Percentiles rank a stretch among this genome's conserved stretches.
Conservation (phyloP, 30 jellyfish, hydroid and myxozoan genomes). For the Cassiopea xamachana region DNA sequence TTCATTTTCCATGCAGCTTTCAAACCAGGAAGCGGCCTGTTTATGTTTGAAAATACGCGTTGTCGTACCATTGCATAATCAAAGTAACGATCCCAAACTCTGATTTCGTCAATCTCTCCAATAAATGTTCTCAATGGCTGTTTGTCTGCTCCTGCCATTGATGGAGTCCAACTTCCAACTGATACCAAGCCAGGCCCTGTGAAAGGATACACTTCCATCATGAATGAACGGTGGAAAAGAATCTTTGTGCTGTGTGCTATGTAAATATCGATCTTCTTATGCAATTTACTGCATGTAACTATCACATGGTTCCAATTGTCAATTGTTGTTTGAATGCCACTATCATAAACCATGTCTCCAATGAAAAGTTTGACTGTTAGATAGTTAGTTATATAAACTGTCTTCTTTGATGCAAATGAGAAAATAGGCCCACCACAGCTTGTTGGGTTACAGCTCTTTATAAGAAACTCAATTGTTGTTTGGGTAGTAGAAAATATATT, state of each 20-base stretch:
- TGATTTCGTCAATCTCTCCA: conserved; percentile 67
- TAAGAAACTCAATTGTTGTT: conserved; percentile 44
- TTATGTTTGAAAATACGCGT: conserved; percentile 46
- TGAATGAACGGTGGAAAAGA: conserved; percentile 48
- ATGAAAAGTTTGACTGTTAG: conserved; percentile 29
- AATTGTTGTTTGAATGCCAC: conserved; percentile 27
- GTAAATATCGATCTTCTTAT: conserved; percentile 20
- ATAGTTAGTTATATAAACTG: conserved; percentile 46
- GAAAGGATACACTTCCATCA: conserved; percentile 13
- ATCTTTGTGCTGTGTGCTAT: background rate
- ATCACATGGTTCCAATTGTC: conserved; percentile 61
- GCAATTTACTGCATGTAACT: conserved; percentile 12
- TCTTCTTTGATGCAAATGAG: conserved; percentile 10
- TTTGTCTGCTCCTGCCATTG: conserved; percentile 23
- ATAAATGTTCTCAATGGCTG: conserved; percentile 31
- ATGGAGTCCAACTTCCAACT: conserved; percentile 70
- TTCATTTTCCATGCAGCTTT: conserved; percentile 63
- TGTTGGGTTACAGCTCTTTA: conserved; percentile 52
- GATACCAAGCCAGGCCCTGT: conserved; percentile 37
- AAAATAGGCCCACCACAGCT: conserved; percentile 67
- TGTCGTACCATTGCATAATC: conserved; percentile 58
- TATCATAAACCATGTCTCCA: conserved; percentile 39
- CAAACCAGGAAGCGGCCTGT: conserved; percentile 54
- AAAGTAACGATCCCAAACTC: conserved; percentile 59
- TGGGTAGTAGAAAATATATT: conserved; percentile 19